A percentile compares a stretch with the other conserved stretches of the same genome.
These are phyloP conservation scores for Oscheius sp. DNA, from an alignment of 2,888 invertebrate species.

Conservation along the genomic window DNA sequence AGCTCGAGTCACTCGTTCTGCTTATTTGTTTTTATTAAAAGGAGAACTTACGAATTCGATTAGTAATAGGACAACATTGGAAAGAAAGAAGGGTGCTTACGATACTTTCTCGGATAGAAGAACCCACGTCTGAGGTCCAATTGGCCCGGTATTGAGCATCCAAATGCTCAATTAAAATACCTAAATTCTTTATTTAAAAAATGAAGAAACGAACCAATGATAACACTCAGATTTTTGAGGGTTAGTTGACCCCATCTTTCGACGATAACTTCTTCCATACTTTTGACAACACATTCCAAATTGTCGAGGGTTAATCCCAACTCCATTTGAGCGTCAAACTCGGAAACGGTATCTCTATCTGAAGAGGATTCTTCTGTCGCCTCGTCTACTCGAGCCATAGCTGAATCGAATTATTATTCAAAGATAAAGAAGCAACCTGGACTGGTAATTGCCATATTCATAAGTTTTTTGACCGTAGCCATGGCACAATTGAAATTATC, in stretches of 20 bases:
- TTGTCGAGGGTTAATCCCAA: constrained; percentile 32
- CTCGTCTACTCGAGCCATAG: constrained; percentile 4
- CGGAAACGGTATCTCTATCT: constrained; percentile 5
- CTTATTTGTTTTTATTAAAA: neutral
- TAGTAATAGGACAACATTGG: constrained; percentile 37
- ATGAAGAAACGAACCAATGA: constrained; percentile 2
- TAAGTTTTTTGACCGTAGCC: constrained; percentile 15
- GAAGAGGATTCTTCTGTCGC: constrained; percentile 16
- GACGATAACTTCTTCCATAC: constrained; percentile 28
- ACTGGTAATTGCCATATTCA: constrained; percentile 16
- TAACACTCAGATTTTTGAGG: neutral
- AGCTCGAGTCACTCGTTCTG: neutral
- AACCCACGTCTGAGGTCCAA: constrained; percentile 32
- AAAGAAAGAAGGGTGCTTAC: constrained; percentile 43
- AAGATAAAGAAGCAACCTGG: neutral
- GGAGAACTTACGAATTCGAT: constrained; percentile 31
- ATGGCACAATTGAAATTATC: constrained; percentile 14
- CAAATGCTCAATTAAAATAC: constrained; percentile 28
- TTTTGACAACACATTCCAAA: constrained; percentile 29
- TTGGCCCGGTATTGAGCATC: constrained; percentile 36
- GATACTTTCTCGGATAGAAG: constrained; percentile 33
- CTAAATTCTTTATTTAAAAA: too few species aligned
- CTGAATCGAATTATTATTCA: neutral
- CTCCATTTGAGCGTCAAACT: neutral
- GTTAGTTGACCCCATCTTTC: constrained; percentile 31